Base-by-base conservation (phyloP, 2,113 vertebrate genomes). In the Fulica atra region DNA sequence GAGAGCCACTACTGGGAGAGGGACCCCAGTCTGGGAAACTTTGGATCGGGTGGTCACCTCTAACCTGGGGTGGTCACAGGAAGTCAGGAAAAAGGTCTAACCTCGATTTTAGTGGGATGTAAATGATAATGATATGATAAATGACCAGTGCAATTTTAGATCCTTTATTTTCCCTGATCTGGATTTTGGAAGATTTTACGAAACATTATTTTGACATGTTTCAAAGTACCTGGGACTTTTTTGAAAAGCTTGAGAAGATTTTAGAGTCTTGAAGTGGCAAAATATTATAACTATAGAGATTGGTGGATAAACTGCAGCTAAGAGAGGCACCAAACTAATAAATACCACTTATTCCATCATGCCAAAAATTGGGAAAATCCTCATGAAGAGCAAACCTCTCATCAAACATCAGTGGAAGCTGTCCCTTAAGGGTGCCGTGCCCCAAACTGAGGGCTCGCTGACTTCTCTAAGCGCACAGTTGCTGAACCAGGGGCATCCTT, bases 221-320 rank as follows among this genome's bases (percentile, higher is more conserved):
- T 86, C 86, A 64, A 29, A 92, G 63, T 89, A 87, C 73, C 73
- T 92, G 53, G 10, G 81, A 33, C 20, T 86, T 78, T n/a, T 84
- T 60, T 2, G 1, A 68, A 87, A 76, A 44, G 26, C 78, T 68
- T 54, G 26, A 68, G 70, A 84, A 86, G 84, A 74, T 63, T 81
- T 89, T 74, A 81, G 69, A 56, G 51, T 25, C 66, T 83, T 81
- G 46, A 51, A 80, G 60, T 70, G 56, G 56, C 6, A 5, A 88
- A 91, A 79, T 68, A 84, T 68, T 78, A 53, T 66, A 91, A 7
- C 48, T 64, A 25, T 50, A 57, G 88, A 88, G 77, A 81, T 91
- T 57, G 89, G 46, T 35, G 13, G 78, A 64, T 33, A 69, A 38
- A 46, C 9, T 46, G 28, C 61, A 84, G 69, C 60, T 88, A 77